Evolutionary conservation across 2,888 invertebrate species (phyloP), one percentile per base, ranked within the genome.

Genomic region (Hypomecis punctinalis): DNA sequence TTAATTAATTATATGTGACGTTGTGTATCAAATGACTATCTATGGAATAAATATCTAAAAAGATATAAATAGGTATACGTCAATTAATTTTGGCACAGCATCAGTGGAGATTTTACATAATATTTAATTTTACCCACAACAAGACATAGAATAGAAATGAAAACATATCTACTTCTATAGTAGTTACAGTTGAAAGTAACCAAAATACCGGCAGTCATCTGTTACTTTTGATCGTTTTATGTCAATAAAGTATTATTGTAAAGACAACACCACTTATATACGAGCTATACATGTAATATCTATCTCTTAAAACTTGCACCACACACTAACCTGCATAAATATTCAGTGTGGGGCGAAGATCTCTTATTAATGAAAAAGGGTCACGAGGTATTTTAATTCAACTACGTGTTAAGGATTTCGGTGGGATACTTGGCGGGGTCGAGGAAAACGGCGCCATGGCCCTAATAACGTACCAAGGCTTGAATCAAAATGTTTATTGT

Each of bases 311-410:
- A 39, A 71, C 77, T 81, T 84, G 77, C n/a, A 73, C 82, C 83
- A 73, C 35, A 66, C 61, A 61, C 68, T 71, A 52, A 61, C 66
- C 71, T 71, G 80, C 85, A 93, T 93, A 92, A 92, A 93, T 93
- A 93, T 93, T 92, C 92, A 91, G 86, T 82, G 85, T 84, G 85
- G 86, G 87, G 84, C 85, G 82, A 89, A 91, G 91, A 93, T 91
- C 88, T 91, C 91, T 88, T 92, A 91, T 91, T 92, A 92, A 92
- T 93, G 92, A 92, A 93, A 92, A 92, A 91, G 93, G 92, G 92
- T 93, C 92, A 90, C 87, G 82, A 88, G 92, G 89, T 88, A 92
- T 93, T 93, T 93, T 93, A 93, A 92, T 92, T 93, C 92, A 92
- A 93, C 89, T 91, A 91, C 90, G 92, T 92, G 92, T 89, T 88